Evolutionary conservation across 2,888 invertebrate genomes (phyloP).

Genomic region (Agapetus fuscipes): DNA sequence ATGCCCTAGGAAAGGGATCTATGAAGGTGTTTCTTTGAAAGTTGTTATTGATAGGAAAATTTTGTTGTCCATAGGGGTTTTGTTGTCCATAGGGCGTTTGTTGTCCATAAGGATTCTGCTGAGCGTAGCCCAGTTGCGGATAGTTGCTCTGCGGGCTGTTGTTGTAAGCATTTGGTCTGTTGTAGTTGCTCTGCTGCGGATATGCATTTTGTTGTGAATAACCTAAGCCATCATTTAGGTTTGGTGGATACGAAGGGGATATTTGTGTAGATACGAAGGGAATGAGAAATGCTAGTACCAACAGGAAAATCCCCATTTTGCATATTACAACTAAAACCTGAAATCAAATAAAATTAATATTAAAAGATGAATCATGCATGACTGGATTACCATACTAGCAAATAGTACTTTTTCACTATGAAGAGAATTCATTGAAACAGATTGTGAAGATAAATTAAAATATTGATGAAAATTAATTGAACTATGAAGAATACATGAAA

Average conservation of each 20-base stretch:
- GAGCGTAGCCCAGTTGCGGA: conserved; percentile 7
- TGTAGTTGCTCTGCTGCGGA: conserved; percentile 6
- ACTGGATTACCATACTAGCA: no score
- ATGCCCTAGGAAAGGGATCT: conserved; percentile 5
- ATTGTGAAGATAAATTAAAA: no score
- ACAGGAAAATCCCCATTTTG: not conserved
- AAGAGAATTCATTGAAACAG: no score
- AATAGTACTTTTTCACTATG: no score
- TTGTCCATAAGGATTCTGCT: not conserved
- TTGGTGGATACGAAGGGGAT: not conserved
- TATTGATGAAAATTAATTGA: no score
- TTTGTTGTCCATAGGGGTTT: conserved; percentile 7
- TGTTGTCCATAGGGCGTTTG: conserved; percentile 1
- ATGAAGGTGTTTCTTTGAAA: conserved; percentile 2
- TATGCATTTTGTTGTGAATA: conserved; percentile 10
- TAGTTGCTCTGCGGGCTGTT: conserved; percentile 7
- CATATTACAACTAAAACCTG: not conserved
- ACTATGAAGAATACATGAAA: no score
- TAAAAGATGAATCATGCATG: no score
- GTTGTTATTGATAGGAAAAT: conserved; percentile 4
- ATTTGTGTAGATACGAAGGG: not conserved
- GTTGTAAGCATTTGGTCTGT: conserved; percentile 7
- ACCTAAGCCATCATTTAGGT: no score
- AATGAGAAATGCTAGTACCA: not conserved
- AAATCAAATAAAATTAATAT: no score